phyloP scores from a whole-genome alignment of 2,888 invertebrate species.

The Ganaspis brasiliensis region DNA sequence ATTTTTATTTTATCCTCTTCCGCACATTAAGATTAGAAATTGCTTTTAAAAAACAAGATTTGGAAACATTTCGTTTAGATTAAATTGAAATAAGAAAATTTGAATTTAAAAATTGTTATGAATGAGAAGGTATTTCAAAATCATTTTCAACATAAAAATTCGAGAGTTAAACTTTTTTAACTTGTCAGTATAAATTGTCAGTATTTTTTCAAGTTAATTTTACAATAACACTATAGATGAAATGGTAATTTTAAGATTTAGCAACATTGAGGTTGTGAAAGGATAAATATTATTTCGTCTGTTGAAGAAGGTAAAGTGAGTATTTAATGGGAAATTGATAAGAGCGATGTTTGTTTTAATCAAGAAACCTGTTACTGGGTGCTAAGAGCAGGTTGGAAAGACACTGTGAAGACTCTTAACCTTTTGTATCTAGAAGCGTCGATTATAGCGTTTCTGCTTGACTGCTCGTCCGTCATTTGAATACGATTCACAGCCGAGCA shows the following conservation, averaged over 20 bases:
- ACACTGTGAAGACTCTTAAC: conserved; percentile 33
- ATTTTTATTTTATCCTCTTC: background rate
- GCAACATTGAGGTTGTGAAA: too few relatives aligned
- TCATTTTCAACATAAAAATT: too few relatives aligned
- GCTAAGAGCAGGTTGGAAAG: conserved; percentile 1
- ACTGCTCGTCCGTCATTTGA: conserved; percentile 38
- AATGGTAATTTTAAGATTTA: too few relatives aligned
- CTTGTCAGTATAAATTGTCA: too few relatives aligned
- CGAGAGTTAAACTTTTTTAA: too few relatives aligned
- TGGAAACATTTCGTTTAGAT: too few relatives aligned
- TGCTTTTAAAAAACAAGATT: too few relatives aligned
- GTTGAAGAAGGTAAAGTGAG: background rate
- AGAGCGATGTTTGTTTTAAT: conserved; percentile 5
- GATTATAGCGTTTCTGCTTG: conserved; percentile 37
- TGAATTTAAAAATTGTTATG: too few relatives aligned
- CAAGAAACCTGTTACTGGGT: conserved; percentile 8
- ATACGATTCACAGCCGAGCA: conserved; percentile 34
- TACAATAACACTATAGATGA: background rate
- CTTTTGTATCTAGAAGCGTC: conserved; percentile 38
- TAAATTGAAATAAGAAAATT: too few relatives aligned
- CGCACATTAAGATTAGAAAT: too few relatives aligned
- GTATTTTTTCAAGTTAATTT: background rate
- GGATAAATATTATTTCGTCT: too few relatives aligned
- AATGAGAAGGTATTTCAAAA: too few relatives aligned
- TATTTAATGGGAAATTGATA: background rate